Conservation (phyloP, 2,797 vertebrate genomes). For the Leptatherina wallacei region DNA sequence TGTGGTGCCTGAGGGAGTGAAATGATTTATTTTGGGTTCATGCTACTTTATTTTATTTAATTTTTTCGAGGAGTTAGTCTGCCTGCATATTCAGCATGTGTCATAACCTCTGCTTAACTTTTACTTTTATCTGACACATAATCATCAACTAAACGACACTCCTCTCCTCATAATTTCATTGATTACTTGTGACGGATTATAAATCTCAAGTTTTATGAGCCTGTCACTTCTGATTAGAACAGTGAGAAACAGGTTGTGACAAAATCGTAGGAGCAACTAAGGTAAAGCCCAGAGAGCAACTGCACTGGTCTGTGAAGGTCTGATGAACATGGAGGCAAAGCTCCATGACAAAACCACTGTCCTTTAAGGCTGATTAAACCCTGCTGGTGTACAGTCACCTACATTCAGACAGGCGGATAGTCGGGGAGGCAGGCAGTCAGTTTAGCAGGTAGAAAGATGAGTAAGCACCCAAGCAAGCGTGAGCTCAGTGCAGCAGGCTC, state of each 20-base stretch:
- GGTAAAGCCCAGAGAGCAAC: slow-evolving; percentile 14
- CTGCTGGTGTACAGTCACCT: slow-evolving; percentile 58
- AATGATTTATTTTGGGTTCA: slow-evolving; percentile 50
- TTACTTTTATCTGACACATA: slow-evolving; percentile 1
- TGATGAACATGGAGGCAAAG: slow-evolving; percentile 45
- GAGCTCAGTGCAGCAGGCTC: slow-evolving; percentile 41
- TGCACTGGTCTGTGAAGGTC: slow-evolving; percentile 14
- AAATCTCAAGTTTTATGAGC: slow-evolving; percentile 31
- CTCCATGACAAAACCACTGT: slow-evolving; percentile 54
- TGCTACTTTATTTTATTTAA: background rate
- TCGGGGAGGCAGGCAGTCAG: slow-evolving; percentile 30
- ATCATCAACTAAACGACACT: slow-evolving; percentile 19
- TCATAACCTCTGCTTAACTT: slow-evolving; percentile 3
- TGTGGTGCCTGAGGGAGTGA: slow-evolving; percentile 28
- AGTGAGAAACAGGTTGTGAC: slow-evolving; percentile 21
- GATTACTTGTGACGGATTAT: slow-evolving; percentile 44
- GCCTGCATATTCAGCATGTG: slow-evolving; percentile 10
- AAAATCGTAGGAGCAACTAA: background rate
- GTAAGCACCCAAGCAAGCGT: slow-evolving; percentile 46
- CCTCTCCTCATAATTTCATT: slow-evolving; percentile 31
- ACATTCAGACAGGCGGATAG: slow-evolving; percentile 44
- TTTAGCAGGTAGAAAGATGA: slow-evolving; percentile 36
- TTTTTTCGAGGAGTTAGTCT: slow-evolving; percentile 1
- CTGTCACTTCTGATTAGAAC: slow-evolving; percentile 49
- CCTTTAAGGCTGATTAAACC: slow-evolving; percentile 78